These are phyloP conservation scores for Mirounga angustirostris DNA, from an alignment of 2,113 vertebrate genomes.

Conservation along the genomic window DNA sequence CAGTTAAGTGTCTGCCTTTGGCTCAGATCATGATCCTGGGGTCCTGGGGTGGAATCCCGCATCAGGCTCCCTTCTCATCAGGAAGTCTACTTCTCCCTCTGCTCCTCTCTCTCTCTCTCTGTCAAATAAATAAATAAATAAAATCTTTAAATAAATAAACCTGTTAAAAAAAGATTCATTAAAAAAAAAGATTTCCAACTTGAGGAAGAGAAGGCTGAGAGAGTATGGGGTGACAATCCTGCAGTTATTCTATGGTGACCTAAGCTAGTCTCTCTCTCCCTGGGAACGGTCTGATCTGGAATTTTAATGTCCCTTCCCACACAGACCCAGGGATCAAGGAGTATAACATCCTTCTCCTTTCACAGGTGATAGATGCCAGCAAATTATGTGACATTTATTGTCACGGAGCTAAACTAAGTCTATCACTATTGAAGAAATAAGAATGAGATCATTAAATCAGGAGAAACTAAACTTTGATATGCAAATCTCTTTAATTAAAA, in stretches of 20 bases:
- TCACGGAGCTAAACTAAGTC: not conserved
- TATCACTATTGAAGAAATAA: not conserved
- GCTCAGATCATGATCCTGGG: not conserved
- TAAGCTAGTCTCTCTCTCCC: not conserved
- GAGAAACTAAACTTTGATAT: conserved; percentile 48
- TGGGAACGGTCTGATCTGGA: not conserved
- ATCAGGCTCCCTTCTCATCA: not conserved
- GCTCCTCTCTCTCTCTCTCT: not conserved
- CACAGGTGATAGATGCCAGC: not conserved
- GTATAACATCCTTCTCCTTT: not conserved
- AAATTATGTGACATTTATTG: conserved; percentile 43
- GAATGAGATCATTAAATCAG: conserved; percentile 42
- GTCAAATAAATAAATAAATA: not conserved
- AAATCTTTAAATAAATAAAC: not conserved
- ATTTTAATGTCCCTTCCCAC: conserved; percentile 45
- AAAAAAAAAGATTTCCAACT: not conserved
- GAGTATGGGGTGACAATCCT: not conserved
- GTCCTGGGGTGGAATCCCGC: not conserved
- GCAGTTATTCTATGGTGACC: not conserved
- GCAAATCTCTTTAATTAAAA: conserved; percentile 67
- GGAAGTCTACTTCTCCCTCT: not conserved
- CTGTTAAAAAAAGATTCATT: not conserved
- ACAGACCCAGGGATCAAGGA: not conserved
- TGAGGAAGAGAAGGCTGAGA: not conserved
- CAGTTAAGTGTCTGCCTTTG: not conserved